phyloP scores from a whole-genome alignment of 2,888 invertebrate species.

The Uloborus plumipes region DNA sequence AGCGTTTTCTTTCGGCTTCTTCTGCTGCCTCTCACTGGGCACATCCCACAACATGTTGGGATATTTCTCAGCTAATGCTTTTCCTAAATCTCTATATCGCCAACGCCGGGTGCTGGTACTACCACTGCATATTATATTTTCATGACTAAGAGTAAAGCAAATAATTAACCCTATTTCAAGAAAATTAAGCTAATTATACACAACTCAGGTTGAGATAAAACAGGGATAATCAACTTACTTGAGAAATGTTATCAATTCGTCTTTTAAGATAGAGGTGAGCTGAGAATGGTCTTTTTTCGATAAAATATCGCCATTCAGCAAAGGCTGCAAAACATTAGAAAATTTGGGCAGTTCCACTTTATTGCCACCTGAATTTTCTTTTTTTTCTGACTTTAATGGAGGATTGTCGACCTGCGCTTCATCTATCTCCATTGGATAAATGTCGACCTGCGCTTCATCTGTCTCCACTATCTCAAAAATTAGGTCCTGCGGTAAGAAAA shows the following conservation, averaged over 20 bases:
- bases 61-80: neutral
- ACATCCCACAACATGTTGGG: neutral
- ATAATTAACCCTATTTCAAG: too few species aligned
- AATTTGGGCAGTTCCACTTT: neutral
- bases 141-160: neutral
- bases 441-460: too few species aligned
- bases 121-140: neutral
- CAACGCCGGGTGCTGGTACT: neutral
- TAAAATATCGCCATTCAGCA: neutral
- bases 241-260: neutral
- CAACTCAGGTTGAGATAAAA: neutral
- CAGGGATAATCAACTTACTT: neutral
- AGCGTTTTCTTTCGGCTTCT: neutral
- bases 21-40: neutral
- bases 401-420: too few species aligned
- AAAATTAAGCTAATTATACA: neutral
- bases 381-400: too few species aligned
- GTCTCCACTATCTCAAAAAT: too few species aligned
- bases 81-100: conserved; percentile 1
- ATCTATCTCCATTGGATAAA: too few species aligned
- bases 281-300: neutral
- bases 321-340: neutral
- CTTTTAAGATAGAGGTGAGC: neutral
- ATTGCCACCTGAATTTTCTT: too few species aligned
- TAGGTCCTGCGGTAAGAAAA: too few species aligned